phyloP scores from a whole-genome alignment of 2,888 invertebrate genomes.

The Hedya salicella region DNA sequence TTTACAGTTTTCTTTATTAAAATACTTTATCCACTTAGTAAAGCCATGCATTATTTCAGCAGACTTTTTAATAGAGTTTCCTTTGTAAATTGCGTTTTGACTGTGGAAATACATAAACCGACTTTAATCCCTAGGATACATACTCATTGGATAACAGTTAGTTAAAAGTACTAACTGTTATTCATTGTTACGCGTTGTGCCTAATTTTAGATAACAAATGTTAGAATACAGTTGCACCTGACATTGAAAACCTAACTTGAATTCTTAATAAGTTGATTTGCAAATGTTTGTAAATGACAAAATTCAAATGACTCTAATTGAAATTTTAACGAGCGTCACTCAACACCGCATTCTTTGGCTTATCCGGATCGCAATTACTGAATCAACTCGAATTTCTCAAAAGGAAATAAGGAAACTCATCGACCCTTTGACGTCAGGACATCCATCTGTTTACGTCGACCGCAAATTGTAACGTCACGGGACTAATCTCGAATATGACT shows the following conservation, averaged over 20 bases:
- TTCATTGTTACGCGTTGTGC: too few species aligned
- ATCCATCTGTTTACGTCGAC: constrained; percentile 50
- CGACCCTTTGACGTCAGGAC: constrained; percentile 27
- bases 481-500: constrained; percentile 61
- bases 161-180: too few species aligned
- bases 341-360: constrained; percentile 31
- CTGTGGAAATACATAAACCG: too few species aligned
- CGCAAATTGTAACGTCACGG: constrained; percentile 53
- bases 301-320: constrained; percentile 26
- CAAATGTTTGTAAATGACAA: background rate
- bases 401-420: constrained; percentile 34
- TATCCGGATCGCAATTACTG: constrained; percentile 38
- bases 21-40: background rate
- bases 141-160: too few species aligned
- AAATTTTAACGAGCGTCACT: constrained; percentile 32
- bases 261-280: background rate
- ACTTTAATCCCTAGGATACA: too few species aligned
- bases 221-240: too few species aligned
- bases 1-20: background rate
- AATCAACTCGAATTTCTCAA: constrained; percentile 32
- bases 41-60: background rate
- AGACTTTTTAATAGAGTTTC: too few species aligned
- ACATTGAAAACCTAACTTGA: background rate
- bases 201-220: too few species aligned
- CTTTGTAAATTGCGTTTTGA: too few species aligned